Evolutionary conservation across 2,888 invertebrate species (phyloP).

Genomic region (Trachelus troglodyta): DNA sequence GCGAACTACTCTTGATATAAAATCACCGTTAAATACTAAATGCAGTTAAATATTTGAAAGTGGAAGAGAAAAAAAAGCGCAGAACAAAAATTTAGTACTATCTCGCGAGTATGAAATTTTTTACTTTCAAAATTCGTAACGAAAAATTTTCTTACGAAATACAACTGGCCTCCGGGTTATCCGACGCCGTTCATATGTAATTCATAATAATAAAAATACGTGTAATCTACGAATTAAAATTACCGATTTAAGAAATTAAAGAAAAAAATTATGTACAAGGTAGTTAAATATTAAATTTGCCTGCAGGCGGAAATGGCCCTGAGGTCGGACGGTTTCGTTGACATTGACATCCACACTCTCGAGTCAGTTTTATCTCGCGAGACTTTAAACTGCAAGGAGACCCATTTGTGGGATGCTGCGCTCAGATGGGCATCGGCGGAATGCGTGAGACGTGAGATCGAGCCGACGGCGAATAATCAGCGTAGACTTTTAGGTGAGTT

Average conservation of each 20-base stretch:
- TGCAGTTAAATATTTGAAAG: too few species aligned
- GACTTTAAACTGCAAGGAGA: conserved; percentile 95
- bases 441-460: conserved; percentile 85
- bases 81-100: too few species aligned
- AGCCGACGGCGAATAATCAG: conserved; percentile 80
- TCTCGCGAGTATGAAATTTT: too few species aligned
- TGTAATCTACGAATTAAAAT: neutral
- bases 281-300: conserved; percentile 28
- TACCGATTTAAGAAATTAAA: neutral
- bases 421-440: conserved; percentile 94
- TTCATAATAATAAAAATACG: too few species aligned
- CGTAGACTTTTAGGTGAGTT: conserved; percentile 55
- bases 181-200: neutral
- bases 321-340: conserved; percentile 94
- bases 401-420: conserved; percentile 90
- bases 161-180: conserved; percentile 11
- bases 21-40: too few species aligned
- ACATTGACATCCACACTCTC: conserved; percentile 93
- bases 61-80: too few species aligned
- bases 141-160: too few species aligned
- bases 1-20: too few species aligned
- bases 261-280: neutral
- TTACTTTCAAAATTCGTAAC: too few species aligned
- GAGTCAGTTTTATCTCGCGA: conserved; percentile 92
- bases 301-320: conserved; percentile 94